A percentile compares a stretch with the other conserved stretches of the same genome.
phyloP scores from a whole-genome alignment of 2,113 vertebrate genomes.

The Nibea coibor region DNA sequence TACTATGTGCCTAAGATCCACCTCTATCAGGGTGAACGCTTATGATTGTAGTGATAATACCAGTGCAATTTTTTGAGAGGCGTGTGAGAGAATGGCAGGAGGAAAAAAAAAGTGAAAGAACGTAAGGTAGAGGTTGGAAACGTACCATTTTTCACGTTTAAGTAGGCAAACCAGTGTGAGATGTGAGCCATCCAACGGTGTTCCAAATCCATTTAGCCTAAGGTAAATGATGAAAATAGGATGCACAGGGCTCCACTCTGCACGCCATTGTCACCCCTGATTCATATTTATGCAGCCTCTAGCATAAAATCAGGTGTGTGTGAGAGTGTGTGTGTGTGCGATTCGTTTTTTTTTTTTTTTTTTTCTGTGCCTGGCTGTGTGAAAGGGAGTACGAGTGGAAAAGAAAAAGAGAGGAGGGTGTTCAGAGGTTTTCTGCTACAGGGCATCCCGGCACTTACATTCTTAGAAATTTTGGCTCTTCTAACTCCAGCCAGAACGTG shows the following conservation, averaged over 20 bases:
- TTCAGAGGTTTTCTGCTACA: constrained; percentile 44
- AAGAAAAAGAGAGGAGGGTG: constrained; percentile 23
- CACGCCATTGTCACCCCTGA: constrained; percentile 75
- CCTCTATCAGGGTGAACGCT: not conserved
- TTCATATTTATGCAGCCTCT: constrained; percentile 76
- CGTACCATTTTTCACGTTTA: constrained; percentile 74
- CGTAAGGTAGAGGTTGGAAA: constrained; percentile 44
- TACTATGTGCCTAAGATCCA: not conserved
- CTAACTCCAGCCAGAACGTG: constrained; percentile 30
- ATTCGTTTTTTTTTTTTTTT: constrained; percentile 19
- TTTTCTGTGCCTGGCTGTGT: constrained; percentile 24
- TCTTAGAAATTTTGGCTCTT: constrained; percentile 51
- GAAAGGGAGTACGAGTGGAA: constrained; percentile 27
- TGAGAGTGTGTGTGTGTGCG: constrained; percentile 17
- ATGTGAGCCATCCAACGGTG: constrained; percentile 73
- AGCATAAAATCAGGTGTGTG: constrained; percentile 69
- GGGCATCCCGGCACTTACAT: constrained; percentile 43
- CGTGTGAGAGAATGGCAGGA: not conserved
- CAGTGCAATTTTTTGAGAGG: constrained; percentile 1
- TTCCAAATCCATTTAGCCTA: constrained; percentile 79
- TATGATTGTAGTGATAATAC: constrained; percentile 14
- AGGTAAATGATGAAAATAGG: constrained; percentile 79
- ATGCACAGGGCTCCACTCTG: constrained; percentile 76
- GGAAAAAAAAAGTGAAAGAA: constrained; percentile 1
- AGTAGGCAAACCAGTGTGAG: constrained; percentile 71